phyloP scores from a whole-genome alignment of 2,797 vertebrate genomes.

The Lycodopsis pacificus region DNA sequence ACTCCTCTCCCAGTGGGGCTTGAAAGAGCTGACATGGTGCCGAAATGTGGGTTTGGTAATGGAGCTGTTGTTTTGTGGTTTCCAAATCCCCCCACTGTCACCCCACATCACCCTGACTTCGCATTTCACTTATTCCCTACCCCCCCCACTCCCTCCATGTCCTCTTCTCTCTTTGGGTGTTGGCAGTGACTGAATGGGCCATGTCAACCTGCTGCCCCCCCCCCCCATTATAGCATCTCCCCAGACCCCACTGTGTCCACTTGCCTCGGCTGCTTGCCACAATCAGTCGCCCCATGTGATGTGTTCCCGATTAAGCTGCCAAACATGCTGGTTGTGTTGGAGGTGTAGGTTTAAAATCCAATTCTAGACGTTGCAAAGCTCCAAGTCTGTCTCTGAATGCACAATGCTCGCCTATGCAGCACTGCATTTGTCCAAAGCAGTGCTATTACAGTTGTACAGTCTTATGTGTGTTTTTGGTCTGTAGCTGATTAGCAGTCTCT shows the following conservation, averaged over 20 bases:
- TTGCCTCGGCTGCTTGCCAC: slow-evolving; percentile 34
- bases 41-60: slow-evolving; percentile 46
- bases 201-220: slow-evolving; percentile 44
- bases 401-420: slow-evolving; percentile 28
- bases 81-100: slow-evolving; percentile 9
- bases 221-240: slow-evolving; percentile 19
- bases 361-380: slow-evolving; percentile 26
- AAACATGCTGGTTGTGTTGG: slow-evolving; percentile 34
- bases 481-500: slow-evolving; percentile 59
- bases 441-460: slow-evolving; percentile 17
- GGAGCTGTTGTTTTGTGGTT: slow-evolving; percentile 42
- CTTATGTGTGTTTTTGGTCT: slow-evolving; percentile 45
- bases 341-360: slow-evolving; percentile 42
- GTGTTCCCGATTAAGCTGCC: slow-evolving; percentile 41
- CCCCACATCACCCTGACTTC: slow-evolving; percentile 29
- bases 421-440: slow-evolving; percentile 32
- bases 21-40: slow-evolving; percentile 21
- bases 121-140: slow-evolving; percentile 19
- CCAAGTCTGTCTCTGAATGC: slow-evolving; percentile 36
- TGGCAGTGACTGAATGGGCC: slow-evolving; percentile 56
- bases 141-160: not conserved
- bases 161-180: not conserved
- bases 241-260: slow-evolving; percentile 27
- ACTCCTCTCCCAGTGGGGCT: slow-evolving; percentile 22
- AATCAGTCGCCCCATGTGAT: slow-evolving; percentile 17